These are phyloP conservation scores for Colaptes auratus DNA, from an alignment of 2,113 vertebrate species.

Conservation along the genomic window DNA sequence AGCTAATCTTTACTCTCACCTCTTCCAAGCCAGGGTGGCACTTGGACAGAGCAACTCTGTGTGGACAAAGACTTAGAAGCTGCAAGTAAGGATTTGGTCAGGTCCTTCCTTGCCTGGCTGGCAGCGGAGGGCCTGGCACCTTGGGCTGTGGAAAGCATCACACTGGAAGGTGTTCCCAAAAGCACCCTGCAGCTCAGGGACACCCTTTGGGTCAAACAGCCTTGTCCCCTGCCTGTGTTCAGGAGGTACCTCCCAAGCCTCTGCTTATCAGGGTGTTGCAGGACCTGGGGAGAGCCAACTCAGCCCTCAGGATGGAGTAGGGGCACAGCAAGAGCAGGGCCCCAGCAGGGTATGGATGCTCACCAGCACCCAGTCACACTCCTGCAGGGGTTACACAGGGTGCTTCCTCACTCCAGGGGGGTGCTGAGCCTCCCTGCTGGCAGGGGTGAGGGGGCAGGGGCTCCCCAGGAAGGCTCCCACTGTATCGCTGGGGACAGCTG, in stretches of 20 bases:
- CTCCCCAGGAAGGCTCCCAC: neutral
- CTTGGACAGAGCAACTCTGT: rapidly evolving
- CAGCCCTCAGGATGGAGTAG: rapidly evolving
- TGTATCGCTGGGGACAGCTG: neutral
- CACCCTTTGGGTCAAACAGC: neutral
- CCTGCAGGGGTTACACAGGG: rapidly evolving
- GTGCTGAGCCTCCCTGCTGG: neutral
- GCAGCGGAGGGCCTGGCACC: rapidly evolving
- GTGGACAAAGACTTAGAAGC: neutral
- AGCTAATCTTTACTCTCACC: neutral
- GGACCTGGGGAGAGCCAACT: rapidly evolving
- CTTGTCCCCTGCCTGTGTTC: rapidly evolving
- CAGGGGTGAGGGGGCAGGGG: rapidly evolving
- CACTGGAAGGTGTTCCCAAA: neutral
- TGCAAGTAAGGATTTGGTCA: neutral
- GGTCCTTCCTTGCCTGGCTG: rapidly evolving
- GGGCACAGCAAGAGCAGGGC: rapidly evolving
- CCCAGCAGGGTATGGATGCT: neutral
- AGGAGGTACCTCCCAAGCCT: neutral
- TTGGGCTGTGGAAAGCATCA: rapidly evolving
- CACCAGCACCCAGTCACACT: rapidly evolving
- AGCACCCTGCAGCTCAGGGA: neutral
- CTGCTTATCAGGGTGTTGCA: neutral
- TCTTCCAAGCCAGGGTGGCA: neutral
- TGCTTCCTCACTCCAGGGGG: rapidly evolving